Evolutionary conservation across 2,888 invertebrate species (phyloP), one percentile per base, ranked within the genome.

Genomic region (Eilema sororculum): DNA sequence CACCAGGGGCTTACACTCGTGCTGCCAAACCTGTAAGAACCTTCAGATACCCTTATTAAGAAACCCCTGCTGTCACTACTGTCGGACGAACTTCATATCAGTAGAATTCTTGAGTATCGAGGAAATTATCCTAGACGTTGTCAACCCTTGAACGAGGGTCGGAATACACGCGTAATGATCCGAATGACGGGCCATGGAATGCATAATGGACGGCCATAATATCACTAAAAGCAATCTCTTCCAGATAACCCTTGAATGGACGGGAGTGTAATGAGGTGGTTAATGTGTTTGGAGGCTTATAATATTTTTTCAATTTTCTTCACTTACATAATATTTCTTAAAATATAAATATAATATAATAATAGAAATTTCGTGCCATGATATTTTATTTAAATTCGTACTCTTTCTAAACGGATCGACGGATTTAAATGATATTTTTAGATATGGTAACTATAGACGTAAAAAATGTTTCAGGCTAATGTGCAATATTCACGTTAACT

Each of bases 161-260:
- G 20, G 52, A 9, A 52, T 20, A 5, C n/a, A 52, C 9, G 52
- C 9, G 52, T 52, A 52, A 52, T n/a, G 52, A 52, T 52, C n/a
- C 52, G 46, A 46, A 20, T 46, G 46, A 46, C 6, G 52, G n/a
- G 52, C 3, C 46, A 20, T 46, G n/a, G 52, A 52, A 52, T 52
- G 9, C n/a, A 52, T 52, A 52, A 52, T 52, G 52, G n/a, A 52
- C 0, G 46, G 5, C 46, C 20, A 52, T 52, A 52, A 52, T 52
- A 52, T 52, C 52, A n/a, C 52, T 52, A 9, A 52, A n/a, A 52
- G 52, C 52, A 52, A 52, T 52, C 52, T 52, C 52, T n/a, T 52
- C 9, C n/a, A n/a, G 52, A 52, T 52, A 52, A 52, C 52, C 9
- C 52, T 52, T 52, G 52, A 0, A 0, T 46, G 52, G 52, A n/a